phyloP scores from a whole-genome alignment of 2,888 invertebrate genomes.

The Fragum whitleyi region DNA sequence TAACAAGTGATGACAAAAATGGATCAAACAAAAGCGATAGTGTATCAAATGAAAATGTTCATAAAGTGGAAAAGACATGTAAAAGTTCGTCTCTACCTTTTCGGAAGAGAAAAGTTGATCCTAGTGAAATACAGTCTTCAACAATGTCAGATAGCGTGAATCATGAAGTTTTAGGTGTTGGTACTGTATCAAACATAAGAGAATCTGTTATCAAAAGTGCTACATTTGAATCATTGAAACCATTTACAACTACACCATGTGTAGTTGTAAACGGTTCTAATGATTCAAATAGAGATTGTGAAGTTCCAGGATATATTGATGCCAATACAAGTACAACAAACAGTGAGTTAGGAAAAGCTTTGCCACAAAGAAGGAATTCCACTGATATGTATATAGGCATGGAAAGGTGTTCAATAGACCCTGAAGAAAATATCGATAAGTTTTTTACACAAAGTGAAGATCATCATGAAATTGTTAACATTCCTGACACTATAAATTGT shows the following conservation, averaged over 20 bases:
- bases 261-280: not conserved
- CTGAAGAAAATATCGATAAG: not conserved
- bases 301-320: not conserved
- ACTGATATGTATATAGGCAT: conserved; percentile 37
- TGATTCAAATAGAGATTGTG: not conserved
- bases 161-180: not conserved
- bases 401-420: conserved; percentile 38
- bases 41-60: not conserved
- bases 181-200: not conserved
- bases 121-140: not conserved
- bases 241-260: too few relatives aligned
- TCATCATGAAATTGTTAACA: not conserved
- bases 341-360: not conserved
- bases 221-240: too few relatives aligned
- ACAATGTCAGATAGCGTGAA: not conserved
- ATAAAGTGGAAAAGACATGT: conserved; percentile 22
- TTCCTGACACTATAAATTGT: not conserved
- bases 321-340: too few relatives aligned
- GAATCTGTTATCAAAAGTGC: not conserved
- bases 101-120: conserved; percentile 57
- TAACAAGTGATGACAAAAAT: not conserved
- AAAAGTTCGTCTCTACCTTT: conserved; percentile 44
- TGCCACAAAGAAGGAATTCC: conserved; percentile 4
- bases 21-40: not conserved
- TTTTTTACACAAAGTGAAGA: not conserved